Conservation (phyloP, 2,113 vertebrate genomes). For the Protomyctophum bolini region DNA sequence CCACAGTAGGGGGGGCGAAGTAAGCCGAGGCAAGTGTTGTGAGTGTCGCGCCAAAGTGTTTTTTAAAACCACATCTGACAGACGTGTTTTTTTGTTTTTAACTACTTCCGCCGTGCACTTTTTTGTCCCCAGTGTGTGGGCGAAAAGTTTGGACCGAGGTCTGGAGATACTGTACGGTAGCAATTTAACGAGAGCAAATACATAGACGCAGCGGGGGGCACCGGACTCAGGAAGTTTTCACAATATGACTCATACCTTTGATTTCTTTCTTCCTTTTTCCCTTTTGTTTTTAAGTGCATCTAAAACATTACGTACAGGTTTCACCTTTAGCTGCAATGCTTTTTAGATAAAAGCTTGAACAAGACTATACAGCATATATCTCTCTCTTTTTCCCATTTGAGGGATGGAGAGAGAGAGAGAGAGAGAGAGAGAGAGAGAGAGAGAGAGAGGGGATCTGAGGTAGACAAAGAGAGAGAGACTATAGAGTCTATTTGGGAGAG, state of each 20-base stretch:
- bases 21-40: too few relatives aligned
- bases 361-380: conserved; percentile 17
- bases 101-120: background rate
- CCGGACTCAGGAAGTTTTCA: too few relatives aligned
- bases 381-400: conserved; percentile 12
- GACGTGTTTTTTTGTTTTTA: background rate
- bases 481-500: background rate
- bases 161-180: too few relatives aligned
- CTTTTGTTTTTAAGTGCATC: too few relatives aligned
- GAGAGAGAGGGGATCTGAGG: background rate
- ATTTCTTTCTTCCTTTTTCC: background rate
- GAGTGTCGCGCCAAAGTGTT: too few relatives aligned
- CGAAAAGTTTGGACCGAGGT: too few relatives aligned
- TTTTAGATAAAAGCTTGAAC: conserved; percentile 65
- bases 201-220: too few relatives aligned
- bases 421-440: conserved; percentile 15
- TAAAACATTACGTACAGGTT: background rate
- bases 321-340: conserved; percentile 35
- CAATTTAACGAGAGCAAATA: too few relatives aligned
- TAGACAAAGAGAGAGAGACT: too few relatives aligned
- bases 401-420: background rate
- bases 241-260: background rate
- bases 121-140: background rate
- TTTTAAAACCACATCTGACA: too few relatives aligned
- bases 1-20: too few relatives aligned